Evolutionary conservation across 2,113 vertebrate species (phyloP).

Genomic region (Corynorhinus townsendii): DNA sequence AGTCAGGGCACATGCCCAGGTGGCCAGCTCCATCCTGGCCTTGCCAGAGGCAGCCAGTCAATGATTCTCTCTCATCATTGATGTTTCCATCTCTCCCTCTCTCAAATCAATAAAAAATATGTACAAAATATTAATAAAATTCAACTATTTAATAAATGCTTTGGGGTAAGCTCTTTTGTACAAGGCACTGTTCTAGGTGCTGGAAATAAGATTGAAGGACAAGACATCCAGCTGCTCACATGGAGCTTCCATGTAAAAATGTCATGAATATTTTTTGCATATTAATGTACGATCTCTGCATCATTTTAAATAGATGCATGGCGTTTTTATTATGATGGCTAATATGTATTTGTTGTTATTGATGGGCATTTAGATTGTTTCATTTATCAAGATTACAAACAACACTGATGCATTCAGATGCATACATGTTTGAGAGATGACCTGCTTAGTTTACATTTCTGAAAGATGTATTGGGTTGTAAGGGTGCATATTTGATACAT

Average conservation of each 20-base stretch:
- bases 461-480: background rate
- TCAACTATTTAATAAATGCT: conserved; percentile 13
- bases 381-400: background rate
- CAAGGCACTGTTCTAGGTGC: conserved; percentile 36
- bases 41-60: too few species aligned
- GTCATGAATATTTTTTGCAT: background rate
- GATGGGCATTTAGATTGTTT: background rate
- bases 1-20: too few species aligned
- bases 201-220: conserved; percentile 16
- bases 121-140: background rate
- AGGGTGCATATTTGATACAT: background rate
- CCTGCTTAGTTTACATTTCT: background rate
- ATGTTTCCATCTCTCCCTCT: too few species aligned
- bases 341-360: background rate
- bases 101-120: too few species aligned
- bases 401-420: background rate
- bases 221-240: background rate
- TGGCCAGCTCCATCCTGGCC: too few species aligned
- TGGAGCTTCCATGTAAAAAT: background rate
- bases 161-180: background rate
- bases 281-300: background rate
- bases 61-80: too few species aligned
- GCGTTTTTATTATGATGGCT: background rate
- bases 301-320: background rate
- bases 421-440: background rate